phyloP scores from a whole-genome alignment of 1,140 invertebrate genomes.

The Subanguina moxae region DNA sequence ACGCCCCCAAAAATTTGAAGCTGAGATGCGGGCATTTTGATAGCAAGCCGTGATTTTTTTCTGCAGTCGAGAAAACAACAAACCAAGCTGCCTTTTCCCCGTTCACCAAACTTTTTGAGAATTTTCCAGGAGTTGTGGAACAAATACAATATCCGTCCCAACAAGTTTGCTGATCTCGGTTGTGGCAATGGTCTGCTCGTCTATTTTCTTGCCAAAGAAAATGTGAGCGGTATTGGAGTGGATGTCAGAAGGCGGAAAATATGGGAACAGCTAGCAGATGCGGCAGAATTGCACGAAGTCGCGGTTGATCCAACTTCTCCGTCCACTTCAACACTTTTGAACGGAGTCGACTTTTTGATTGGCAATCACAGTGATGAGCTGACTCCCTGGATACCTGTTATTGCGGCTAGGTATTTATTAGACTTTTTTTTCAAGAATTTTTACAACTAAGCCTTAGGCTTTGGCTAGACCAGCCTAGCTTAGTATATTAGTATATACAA shows the following conservation, averaged over 20 bases:
- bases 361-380: conserved; percentile 98
- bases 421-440: background rate
- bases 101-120: no score
- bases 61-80: conserved; percentile 20
- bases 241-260: conserved; percentile 83
- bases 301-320: conserved; percentile 41
- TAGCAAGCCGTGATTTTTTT: no score
- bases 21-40: no score
- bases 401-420: conserved; percentile 68
- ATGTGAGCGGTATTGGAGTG: conserved; percentile 72
- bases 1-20: no score
- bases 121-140: conserved; percentile 7
- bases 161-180: conserved; percentile 80
- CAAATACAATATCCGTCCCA: conserved; percentile 4
- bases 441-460: no score
- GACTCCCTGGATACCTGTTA: conserved; percentile 92
- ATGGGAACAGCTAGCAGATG: conserved; percentile 72
- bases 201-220: conserved; percentile 40
- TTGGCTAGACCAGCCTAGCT: no score
- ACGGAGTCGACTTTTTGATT: conserved; percentile 82
- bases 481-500: no score
- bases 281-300: conserved; percentile 60
- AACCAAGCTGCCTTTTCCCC: no score
- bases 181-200: conserved; percentile 89
- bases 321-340: conserved; percentile 59